These are phyloP conservation scores for Ophraella communa DNA, from an alignment of 2,888 invertebrate genomes.

Conservation along the genomic window DNA sequence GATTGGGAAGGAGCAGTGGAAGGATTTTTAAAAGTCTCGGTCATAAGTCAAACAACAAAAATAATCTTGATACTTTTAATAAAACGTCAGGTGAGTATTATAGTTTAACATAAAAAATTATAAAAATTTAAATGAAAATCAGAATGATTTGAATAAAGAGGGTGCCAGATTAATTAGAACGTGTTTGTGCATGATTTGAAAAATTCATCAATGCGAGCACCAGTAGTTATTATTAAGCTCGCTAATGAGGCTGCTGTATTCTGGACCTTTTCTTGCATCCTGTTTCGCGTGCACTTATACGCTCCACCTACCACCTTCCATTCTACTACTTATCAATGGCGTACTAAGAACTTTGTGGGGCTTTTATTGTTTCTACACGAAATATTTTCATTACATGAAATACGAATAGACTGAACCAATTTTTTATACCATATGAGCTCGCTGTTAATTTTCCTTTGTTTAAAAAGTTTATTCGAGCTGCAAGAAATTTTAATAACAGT, in stretches of 20 bases:
- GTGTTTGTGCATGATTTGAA: conserved; percentile 49
- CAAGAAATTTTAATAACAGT: no score
- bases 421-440: no score
- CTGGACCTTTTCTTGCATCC: conserved; percentile 34
- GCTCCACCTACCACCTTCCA: not conserved
- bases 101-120: not conserved
- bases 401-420: not conserved
- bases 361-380: not conserved
- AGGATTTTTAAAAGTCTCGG: no score
- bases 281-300: conserved; percentile 17
- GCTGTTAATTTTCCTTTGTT: no score
- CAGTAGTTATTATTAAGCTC: conserved; percentile 45
- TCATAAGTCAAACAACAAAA: no score
- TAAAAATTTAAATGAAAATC: not conserved
- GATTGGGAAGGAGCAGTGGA: no score
- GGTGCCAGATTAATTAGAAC: conserved; percentile 46
- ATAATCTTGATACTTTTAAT: not conserved
- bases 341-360: not conserved
- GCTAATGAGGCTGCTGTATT: conserved; percentile 52
- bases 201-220: conserved; percentile 50
- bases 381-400: not conserved
- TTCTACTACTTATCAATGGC: not conserved
- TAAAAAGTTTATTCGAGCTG: no score
- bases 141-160: not conserved
- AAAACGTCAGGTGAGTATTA: no score